Evolutionary conservation across 2,113 vertebrate species (phyloP).

Genomic region (Plectropomus leopardus): DNA sequence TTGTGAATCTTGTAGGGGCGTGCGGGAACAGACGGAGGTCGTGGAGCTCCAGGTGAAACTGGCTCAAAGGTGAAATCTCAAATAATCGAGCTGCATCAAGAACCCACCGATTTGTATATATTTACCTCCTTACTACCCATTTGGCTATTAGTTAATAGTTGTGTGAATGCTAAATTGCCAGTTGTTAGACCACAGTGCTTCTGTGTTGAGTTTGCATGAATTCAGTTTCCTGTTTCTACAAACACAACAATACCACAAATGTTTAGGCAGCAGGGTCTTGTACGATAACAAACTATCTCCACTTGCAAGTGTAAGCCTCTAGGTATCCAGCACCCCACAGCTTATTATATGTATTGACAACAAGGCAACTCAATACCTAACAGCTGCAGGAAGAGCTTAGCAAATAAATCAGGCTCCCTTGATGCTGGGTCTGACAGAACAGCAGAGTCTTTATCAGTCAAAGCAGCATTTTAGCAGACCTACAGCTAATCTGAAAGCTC

Average conservation of each 20-base stretch:
- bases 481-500: conserved; percentile 69
- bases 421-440: conserved; percentile 68
- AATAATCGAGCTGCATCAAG: not conserved
- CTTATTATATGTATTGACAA: conserved; percentile 71
- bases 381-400: conserved; percentile 77
- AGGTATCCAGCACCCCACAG: conserved; percentile 42
- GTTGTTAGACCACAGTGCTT: not conserved
- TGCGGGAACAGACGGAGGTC: conserved; percentile 88
- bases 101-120: not conserved
- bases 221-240: conserved; percentile 2
- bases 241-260: conserved; percentile 2
- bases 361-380: conserved; percentile 66
- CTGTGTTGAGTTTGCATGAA: not conserved
- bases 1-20: conserved; percentile 84
- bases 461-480: conserved; percentile 73
- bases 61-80: conserved; percentile 87
- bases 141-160: not conserved
- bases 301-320: conserved; percentile 48
- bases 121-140: not conserved
- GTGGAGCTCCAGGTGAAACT: conserved; percentile 92
- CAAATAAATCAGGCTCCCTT: conserved; percentile 74
- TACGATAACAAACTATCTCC: conserved; percentile 45
- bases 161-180: not conserved
- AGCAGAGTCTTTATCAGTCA: conserved; percentile 78
- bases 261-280: conserved; percentile 21